Percentiles rank a stretch among this genome's conserved stretches.
Evolutionary conservation across 2,888 invertebrate species (phyloP).

Genomic region (Tineola bisselliella): DNA sequence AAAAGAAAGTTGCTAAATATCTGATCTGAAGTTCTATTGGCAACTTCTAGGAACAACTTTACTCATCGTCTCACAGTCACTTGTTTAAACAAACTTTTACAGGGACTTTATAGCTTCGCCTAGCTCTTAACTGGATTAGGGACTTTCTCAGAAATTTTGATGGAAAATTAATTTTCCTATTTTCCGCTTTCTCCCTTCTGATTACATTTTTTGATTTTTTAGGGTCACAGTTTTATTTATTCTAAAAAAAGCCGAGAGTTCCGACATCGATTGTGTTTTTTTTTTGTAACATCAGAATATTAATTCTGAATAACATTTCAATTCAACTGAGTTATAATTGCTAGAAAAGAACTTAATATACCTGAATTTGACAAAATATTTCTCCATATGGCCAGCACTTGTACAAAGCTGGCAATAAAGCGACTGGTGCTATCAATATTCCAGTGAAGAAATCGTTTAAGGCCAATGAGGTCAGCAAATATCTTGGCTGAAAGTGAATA

Average conservation of each 20-base stretch:
- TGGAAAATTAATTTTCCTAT: constrained; percentile 34
- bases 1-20: background rate
- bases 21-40: background rate
- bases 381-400: constrained; percentile 93
- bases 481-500: constrained; percentile 74
- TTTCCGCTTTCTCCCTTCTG: constrained; percentile 21
- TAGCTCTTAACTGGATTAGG: constrained; percentile 47
- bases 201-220: constrained; percentile 13
- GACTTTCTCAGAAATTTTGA: constrained; percentile 43
- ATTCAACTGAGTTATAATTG: background rate
- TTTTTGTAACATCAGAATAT: no score
- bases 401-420: constrained; percentile 83
- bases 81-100: constrained; percentile 48
- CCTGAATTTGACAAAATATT: constrained; percentile 91
- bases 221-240: background rate
- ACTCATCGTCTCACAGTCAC: constrained; percentile 55
- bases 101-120: constrained; percentile 35
- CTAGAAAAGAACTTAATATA: constrained; percentile 36
- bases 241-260: background rate
- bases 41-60: constrained; percentile 22
- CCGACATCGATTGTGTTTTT: no score
- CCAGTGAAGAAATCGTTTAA: constrained; percentile 90
- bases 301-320: no score
- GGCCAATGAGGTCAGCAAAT: constrained; percentile 86
- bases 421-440: constrained; percentile 85